Conservation (phyloP, 2,797 vertebrate genomes). For the Nothura maculosa region DNA sequence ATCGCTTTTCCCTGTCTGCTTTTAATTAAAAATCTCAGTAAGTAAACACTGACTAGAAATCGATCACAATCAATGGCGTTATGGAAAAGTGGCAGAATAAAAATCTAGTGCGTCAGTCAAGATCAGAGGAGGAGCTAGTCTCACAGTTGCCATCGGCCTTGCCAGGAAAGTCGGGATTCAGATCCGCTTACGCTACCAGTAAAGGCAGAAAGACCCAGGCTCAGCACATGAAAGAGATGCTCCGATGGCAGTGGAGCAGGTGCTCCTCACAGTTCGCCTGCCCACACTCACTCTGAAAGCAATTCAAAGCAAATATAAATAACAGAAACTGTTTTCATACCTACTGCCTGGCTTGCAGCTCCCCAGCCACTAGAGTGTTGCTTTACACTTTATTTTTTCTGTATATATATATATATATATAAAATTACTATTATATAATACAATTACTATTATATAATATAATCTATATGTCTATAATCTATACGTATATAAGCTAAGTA, state of each 20-base stretch:
- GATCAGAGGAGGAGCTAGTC: background rate
- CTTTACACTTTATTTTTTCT: background rate
- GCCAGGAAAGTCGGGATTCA: background rate
- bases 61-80: constrained; percentile 41
- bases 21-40: constrained; percentile 63
- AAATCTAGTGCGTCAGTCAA: background rate
- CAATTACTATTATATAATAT: no score
- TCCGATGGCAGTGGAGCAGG: background rate
- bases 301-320: background rate
- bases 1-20: constrained; percentile 28
- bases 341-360: background rate
- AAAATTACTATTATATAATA: no score
- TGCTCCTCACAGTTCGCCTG: fast-evolving
- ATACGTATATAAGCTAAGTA: background rate
- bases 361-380: background rate
- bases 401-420: no score
- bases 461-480: no score
- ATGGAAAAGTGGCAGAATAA: background rate
- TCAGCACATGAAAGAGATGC: background rate
- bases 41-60: constrained; percentile 51
- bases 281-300: background rate
- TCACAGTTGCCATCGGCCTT: fast-evolving
- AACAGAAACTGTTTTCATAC: background rate
- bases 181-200: background rate
- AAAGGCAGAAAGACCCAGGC: background rate